Conservation (phyloP, 2,888 invertebrate species). For the Lymantria monacha region DNA sequence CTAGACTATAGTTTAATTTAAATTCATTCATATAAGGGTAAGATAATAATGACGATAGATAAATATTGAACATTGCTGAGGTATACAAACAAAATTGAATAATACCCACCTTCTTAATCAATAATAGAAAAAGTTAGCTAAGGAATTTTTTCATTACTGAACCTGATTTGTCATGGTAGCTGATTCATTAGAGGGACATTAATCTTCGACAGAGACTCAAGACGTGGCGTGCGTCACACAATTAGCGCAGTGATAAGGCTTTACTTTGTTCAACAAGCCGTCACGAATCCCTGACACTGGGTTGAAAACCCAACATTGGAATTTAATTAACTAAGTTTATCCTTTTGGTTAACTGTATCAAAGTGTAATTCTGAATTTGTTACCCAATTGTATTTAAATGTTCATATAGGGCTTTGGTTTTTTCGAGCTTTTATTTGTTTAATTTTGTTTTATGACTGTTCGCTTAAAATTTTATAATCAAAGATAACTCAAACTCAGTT, state of each 20-base stretch:
- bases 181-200: constrained; percentile 73
- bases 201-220: constrained; percentile 60
- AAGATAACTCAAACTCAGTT: no score
- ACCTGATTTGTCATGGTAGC: constrained; percentile 73
- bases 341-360: constrained; percentile 55
- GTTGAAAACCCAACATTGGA: constrained; percentile 62
- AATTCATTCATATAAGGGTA: no score
- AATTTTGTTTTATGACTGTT: no score
- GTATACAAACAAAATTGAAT: background rate
- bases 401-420: constrained; percentile 30
- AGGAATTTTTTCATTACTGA: constrained; percentile 64
- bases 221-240: constrained; percentile 38
- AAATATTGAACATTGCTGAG: no score
- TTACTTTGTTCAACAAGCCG: constrained; percentile 67
- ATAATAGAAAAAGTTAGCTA: background rate
- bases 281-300: constrained; percentile 58
- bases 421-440: no score
- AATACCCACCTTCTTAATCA: background rate
- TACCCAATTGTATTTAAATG: constrained; percentile 52
- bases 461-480: no score
- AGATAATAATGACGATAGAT: no score
- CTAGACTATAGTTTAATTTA: no score
- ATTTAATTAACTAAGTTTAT: constrained; percentile 75
- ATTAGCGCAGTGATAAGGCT: constrained; percentile 65
- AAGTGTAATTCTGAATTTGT: constrained; percentile 36